phyloP scores from a whole-genome alignment of 1,140 invertebrate species.

The Drosophila ironensis region DNA sequence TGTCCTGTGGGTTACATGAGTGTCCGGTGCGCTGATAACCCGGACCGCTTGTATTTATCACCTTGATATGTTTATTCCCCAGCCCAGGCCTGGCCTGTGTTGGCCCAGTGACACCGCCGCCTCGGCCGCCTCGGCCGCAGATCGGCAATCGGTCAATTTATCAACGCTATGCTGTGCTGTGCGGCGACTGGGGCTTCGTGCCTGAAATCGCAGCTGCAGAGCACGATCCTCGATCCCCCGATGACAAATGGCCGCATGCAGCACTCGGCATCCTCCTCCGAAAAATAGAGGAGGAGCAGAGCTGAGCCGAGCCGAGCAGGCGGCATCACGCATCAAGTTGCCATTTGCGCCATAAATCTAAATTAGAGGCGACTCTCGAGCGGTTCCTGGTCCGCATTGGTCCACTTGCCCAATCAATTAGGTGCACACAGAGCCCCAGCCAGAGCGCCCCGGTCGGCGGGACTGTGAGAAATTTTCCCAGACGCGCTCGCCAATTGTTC shows the following conservation, averaged over 20 bases:
- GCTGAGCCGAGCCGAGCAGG: no score
- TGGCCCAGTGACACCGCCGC: slow-evolving; percentile 65
- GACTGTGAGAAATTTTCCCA: slow-evolving; percentile 67
- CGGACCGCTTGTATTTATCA: slow-evolving; percentile 63
- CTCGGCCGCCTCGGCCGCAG: no score
- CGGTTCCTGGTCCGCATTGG: slow-evolving; percentile 48
- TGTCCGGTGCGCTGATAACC: slow-evolving; percentile 48
- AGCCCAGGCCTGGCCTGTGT: no score
- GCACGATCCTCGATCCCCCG: slow-evolving; percentile 60
- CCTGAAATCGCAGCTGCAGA: slow-evolving; percentile 56
- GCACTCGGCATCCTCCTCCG: slow-evolving; percentile 37
- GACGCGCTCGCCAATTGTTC: slow-evolving; percentile 27
- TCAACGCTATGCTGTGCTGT: no score
- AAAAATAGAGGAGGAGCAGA: slow-evolving; percentile 14
- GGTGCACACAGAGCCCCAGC: slow-evolving; percentile 32
- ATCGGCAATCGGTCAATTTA: slow-evolving; percentile 70
- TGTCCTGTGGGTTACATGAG: slow-evolving; percentile 64
- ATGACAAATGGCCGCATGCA: slow-evolving; percentile 76
- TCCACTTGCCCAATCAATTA: slow-evolving; percentile 63
- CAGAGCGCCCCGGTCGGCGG: slow-evolving; percentile 32
- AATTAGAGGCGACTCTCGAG: slow-evolving; percentile 65
- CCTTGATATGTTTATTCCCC: slow-evolving; percentile 72
- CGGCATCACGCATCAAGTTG: slow-evolving; percentile 68
- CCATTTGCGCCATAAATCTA: slow-evolving; percentile 75
- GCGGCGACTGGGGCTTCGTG: slow-evolving; percentile 14